phyloP scores from a whole-genome alignment of 30 jellyfish, hydroid and myxozoan species.

The Sanderia malayensis region DNA sequence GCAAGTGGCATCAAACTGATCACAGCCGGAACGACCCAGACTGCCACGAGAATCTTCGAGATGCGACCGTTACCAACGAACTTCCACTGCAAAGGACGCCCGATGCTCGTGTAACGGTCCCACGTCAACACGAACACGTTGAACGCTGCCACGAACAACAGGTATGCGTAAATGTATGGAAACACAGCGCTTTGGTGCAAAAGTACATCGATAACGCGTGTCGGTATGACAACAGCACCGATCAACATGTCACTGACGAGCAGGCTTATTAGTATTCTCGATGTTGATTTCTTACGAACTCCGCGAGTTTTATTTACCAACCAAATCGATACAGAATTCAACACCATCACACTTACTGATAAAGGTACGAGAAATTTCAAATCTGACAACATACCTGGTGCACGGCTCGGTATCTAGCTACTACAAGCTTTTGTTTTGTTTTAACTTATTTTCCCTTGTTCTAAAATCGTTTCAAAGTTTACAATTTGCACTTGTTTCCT shows the following conservation, averaged over 20 bases:
- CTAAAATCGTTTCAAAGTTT: too few species aligned
- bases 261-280: slow-evolving; percentile 33
- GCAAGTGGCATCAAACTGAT: slow-evolving; percentile 32
- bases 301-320: slow-evolving; percentile 12
- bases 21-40: slow-evolving; percentile 34
- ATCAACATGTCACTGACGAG: slow-evolving; percentile 44
- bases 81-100: slow-evolving; percentile 45
- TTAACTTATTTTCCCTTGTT: too few species aligned
- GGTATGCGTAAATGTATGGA: slow-evolving; percentile 40
- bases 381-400: slow-evolving; percentile 37
- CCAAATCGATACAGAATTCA: slow-evolving; percentile 28
- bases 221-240: slow-evolving; percentile 48
- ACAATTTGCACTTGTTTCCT: too few species aligned
- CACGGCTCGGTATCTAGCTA: too few species aligned
- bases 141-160: slow-evolving; percentile 47
- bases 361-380: slow-evolving; percentile 42
- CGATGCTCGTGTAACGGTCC: slow-evolving; percentile 54
- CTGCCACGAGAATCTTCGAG: neutral
- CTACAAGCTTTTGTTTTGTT: too few species aligned
- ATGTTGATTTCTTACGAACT: slow-evolving; percentile 39
- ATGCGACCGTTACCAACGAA: slow-evolving; percentile 24
- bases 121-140: slow-evolving; percentile 34
- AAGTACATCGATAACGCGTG: slow-evolving; percentile 32
- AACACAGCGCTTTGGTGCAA: slow-evolving; percentile 31
- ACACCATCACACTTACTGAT: slow-evolving; percentile 29